phyloP scores from a whole-genome alignment of 1,140 invertebrate genomes.

The Drosophila lini region DNA sequence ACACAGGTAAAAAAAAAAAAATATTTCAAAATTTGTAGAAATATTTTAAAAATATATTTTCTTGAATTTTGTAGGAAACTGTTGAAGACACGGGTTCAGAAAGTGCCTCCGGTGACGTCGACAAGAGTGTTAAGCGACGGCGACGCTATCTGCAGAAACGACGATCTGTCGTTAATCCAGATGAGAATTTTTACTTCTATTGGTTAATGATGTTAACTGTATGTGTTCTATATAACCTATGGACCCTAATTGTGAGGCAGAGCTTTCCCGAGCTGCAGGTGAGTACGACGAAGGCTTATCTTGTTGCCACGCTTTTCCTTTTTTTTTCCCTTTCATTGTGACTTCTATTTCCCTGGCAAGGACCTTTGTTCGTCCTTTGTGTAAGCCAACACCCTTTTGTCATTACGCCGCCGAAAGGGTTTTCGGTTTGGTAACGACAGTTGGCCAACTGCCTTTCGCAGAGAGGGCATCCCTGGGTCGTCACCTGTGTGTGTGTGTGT shows the following conservation, averaged over 20 bases:
- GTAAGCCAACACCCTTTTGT: conserved; percentile 56
- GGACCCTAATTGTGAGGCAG: conserved; percentile 97
- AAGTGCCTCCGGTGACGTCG: conserved; percentile 87
- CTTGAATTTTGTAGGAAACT: conserved; percentile 72
- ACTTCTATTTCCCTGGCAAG: conserved; percentile 27
- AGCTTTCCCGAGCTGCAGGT: conserved; percentile 96
- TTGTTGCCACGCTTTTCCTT: background rate
- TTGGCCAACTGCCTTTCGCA: conserved; percentile 22
- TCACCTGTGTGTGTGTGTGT: conserved; percentile 8
- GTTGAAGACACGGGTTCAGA: conserved; percentile 89
- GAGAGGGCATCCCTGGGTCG: background rate
- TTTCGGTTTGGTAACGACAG: conserved; percentile 40
- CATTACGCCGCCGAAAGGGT: conserved; percentile 46
- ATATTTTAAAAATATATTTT: too few relatives aligned
- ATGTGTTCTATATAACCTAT: conserved; percentile 97
- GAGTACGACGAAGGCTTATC: conserved; percentile 36
- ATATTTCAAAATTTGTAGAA: too few relatives aligned
- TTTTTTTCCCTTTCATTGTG: background rate
- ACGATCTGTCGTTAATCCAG: conserved; percentile 96
- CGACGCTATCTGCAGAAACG: conserved; percentile 89
- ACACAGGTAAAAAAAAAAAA: conserved; percentile 88
- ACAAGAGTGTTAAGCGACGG: conserved; percentile 86
- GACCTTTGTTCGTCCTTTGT: conserved; percentile 49
- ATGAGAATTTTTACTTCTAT: conserved; percentile 97
- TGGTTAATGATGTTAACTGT: conserved; percentile 95